Evolutionary conservation across 2,113 vertebrate genomes (phyloP).

Genomic region (Sander lucioperca): DNA sequence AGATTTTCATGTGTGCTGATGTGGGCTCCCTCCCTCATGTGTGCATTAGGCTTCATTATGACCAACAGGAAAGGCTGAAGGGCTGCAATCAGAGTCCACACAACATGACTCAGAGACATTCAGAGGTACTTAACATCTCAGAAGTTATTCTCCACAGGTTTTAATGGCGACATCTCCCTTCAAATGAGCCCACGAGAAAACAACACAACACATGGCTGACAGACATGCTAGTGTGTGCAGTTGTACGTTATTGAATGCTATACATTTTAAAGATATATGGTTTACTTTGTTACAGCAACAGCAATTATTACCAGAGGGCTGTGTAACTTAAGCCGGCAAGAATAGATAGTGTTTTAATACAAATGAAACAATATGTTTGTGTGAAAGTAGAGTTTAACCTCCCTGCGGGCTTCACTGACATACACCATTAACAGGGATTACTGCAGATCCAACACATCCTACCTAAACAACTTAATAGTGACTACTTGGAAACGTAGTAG

Average conservation of each 20-base stretch:
- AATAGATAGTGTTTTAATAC: not conserved
- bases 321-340: not conserved
- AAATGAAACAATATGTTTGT: not conserved
- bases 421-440: constrained; percentile 32
- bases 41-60: constrained; percentile 36
- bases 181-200: not conserved
- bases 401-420: not conserved
- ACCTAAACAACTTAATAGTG: not conserved
- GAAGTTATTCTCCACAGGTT: constrained; percentile 26
- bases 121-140: constrained; percentile 32
- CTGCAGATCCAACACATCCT: not conserved
- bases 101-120: constrained; percentile 54
- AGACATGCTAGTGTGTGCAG: constrained; percentile 10
- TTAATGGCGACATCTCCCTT: constrained; percentile 13
- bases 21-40: constrained; percentile 20
- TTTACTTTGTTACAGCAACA: constrained; percentile 8
- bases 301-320: constrained; percentile 3
- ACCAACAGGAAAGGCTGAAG: constrained; percentile 44
- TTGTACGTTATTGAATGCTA: not conserved
- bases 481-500: not conserved
- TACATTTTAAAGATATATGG: constrained; percentile 10
- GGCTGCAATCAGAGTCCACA: constrained; percentile 46
- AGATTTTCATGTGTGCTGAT: constrained; percentile 29
- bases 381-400: not conserved
- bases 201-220: constrained; percentile 3